Percentiles rank a stretch among this genome's conserved stretches.
These are phyloP conservation scores for Loriculus beryllinus DNA, from an alignment of 2,797 vertebrate species.

Conservation along the genomic window DNA sequence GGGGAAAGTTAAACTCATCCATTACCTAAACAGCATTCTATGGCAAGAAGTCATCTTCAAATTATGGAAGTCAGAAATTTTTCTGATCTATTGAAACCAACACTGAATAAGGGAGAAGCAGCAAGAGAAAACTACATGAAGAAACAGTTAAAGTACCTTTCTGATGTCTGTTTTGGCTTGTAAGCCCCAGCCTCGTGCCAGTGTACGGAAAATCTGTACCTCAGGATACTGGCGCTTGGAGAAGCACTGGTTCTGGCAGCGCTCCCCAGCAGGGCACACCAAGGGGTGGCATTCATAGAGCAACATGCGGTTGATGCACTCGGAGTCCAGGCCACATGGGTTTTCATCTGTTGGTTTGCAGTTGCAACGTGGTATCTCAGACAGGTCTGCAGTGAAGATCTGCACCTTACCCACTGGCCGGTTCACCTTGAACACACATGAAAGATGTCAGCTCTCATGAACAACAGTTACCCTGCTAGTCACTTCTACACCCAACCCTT, in stretches of 20 bases:
- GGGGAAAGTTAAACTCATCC: neutral
- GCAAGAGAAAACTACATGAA: accelerated
- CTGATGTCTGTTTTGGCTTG: constrained; percentile 91
- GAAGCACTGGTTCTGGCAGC: constrained; percentile 95
- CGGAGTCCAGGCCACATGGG: constrained; percentile 93
- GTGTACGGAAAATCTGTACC: constrained; percentile 93
- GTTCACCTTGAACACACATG: constrained; percentile 81
- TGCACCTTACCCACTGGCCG: constrained; percentile 94
- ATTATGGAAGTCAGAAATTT: neutral
- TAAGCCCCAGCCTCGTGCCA: constrained; percentile 95
- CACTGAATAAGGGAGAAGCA: accelerated
- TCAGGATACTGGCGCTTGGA: constrained; percentile 93
- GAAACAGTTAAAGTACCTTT: constrained; percentile 76
- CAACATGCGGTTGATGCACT: constrained; percentile 98
- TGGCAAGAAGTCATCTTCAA: neutral
- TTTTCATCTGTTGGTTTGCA: constrained; percentile 92
- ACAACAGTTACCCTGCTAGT: accelerated
- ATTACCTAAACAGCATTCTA: neutral
- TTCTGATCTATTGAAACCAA: neutral
- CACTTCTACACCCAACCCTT: neutral
- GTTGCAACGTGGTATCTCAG: constrained; percentile 95
- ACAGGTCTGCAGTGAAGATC: constrained; percentile 93
- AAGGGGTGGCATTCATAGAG: constrained; percentile 95
- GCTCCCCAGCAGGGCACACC: constrained; percentile 89
- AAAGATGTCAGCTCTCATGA: neutral